Evolutionary conservation across 2,797 vertebrate species (phyloP), one percentile per base, ranked within the genome.

Genomic region (Sardinella longiceps): DNA sequence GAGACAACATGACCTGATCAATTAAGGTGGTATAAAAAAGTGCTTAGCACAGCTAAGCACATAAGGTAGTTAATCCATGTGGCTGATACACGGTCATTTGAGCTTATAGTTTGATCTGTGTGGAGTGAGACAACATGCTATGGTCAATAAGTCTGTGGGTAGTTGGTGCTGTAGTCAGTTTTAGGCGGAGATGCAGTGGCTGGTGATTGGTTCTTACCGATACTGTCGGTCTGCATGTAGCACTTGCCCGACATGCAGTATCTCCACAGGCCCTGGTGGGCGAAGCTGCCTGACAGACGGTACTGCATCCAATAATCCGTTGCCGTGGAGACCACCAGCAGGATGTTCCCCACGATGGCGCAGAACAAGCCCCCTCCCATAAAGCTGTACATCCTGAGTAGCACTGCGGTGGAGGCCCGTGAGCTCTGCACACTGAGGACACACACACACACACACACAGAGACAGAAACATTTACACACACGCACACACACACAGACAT

Each of bases 291-390:
- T 0, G 94, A 94, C 74, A 95, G 84, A 7, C 93, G 93, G 88
- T 95, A 95, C 88, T 96, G 95, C 95, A 96, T 95, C 95, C 95
- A 96, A 90, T 94, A 94, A 87, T 96, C 95, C 0, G 95, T 96
- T 0, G 93, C 94, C 0, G 94, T 95, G 84, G 95, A 94, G 66
- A 95, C 94, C 81, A 91, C 90, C 88, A 96, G 87, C 28, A 96
- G 92, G 86, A 95, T 91, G 87, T 95, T 95, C 25, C 91, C 95
- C 86, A 95, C 93, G 20, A 94, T 92, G 90, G 95, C 95, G 37
- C 95, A 96, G 91, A 95, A 95, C 39, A 96, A 92, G 46, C 95
- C 95, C 0, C 94, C 95, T 81, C 94, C 92, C 95, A 95, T 93
- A 86, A 95, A 95, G 88, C 95, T 95, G 91, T 95, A 94, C 95